Percentiles rank a stretch among this genome's conserved stretches.
Evolutionary conservation across 2,888 invertebrate species (phyloP).

Genomic region (Zaprionus lineosus): DNA sequence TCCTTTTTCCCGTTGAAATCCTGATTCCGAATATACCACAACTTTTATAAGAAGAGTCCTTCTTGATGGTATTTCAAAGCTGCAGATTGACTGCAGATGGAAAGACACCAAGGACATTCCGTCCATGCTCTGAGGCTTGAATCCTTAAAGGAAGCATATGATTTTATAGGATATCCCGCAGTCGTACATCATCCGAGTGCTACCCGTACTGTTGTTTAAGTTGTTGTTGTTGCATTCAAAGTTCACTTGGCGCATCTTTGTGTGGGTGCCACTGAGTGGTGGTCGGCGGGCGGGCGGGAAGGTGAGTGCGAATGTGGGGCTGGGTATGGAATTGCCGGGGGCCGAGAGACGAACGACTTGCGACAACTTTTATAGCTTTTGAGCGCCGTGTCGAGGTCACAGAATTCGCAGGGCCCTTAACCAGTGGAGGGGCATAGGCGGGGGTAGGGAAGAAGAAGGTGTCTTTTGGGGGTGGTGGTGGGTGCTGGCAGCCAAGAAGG

Average conservation of each 20-base stretch:
- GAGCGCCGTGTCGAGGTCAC: conserved; percentile 65
- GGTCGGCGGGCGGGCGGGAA: background rate
- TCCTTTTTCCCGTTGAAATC: no score
- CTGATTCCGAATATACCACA: no score
- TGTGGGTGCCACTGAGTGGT: background rate
- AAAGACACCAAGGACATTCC: no score
- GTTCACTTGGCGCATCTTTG: conserved; percentile 54
- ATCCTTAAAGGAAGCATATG: no score
- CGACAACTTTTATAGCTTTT: conserved; percentile 58
- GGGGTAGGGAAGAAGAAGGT: background rate
- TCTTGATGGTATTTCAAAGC: no score
- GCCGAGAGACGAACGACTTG: conserved; percentile 32
- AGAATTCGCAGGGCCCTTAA: conserved; percentile 55
- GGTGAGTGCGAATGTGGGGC: background rate
- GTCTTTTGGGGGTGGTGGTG: no score
- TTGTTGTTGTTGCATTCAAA: conserved; percentile 52
- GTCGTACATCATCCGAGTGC: no score
- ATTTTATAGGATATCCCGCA: no score
- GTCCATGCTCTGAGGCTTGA: no score
- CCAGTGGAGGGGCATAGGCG: background rate
- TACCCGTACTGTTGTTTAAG: conserved; percentile 19
- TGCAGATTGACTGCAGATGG: no score
- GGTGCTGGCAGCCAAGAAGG: conserved; percentile 12
- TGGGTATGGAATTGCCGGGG: background rate
- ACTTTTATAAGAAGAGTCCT: no score